phyloP scores from a whole-genome alignment of 2,113 vertebrate species.

The Halichoeres trimaculatus region DNA sequence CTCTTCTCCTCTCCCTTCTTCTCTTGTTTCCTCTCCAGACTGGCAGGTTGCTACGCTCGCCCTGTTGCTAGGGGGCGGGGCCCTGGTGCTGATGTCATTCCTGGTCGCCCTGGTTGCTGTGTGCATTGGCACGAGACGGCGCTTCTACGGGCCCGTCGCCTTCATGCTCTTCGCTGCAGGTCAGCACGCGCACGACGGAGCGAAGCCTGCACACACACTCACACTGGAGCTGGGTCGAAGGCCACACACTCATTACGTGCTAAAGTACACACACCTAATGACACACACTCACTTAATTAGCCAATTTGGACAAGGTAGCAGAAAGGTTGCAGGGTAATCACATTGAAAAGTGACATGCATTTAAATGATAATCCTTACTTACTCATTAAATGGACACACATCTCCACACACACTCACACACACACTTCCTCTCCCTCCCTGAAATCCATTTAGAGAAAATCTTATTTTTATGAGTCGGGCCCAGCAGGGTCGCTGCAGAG shows the following conservation, averaged over 20 bases:
- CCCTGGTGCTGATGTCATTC: slow-evolving; percentile 96
- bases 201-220: slow-evolving; percentile 1
- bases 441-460: slow-evolving; percentile 53
- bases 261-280: slow-evolving; percentile 34
- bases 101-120: slow-evolving; percentile 95
- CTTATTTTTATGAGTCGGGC: slow-evolving; percentile 38
- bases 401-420: slow-evolving; percentile 1
- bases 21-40: slow-evolving; percentile 77
- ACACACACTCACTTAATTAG: slow-evolving; percentile 57
- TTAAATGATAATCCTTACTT: slow-evolving; percentile 55
- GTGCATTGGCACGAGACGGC: slow-evolving; percentile 92
- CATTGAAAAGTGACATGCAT: slow-evolving; percentile 57
- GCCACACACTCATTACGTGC: slow-evolving; percentile 29
- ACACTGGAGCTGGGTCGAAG: slow-evolving; percentile 4
- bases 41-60: slow-evolving; percentile 97
- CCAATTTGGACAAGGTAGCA: slow-evolving; percentile 58
- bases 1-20: background rate
- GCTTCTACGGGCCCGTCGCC: slow-evolving; percentile 94
- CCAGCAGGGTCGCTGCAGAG: slow-evolving; percentile 15
- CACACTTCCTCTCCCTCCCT: slow-evolving; percentile 17
- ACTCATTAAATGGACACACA: slow-evolving; percentile 27
- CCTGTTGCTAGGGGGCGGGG: slow-evolving; percentile 92
- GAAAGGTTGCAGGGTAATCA: slow-evolving; percentile 59
- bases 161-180: slow-evolving; percentile 98
- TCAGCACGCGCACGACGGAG: slow-evolving; percentile 72